phyloP scores from a whole-genome alignment of 2,888 invertebrate species.

The Pemphredon lugubris region DNA sequence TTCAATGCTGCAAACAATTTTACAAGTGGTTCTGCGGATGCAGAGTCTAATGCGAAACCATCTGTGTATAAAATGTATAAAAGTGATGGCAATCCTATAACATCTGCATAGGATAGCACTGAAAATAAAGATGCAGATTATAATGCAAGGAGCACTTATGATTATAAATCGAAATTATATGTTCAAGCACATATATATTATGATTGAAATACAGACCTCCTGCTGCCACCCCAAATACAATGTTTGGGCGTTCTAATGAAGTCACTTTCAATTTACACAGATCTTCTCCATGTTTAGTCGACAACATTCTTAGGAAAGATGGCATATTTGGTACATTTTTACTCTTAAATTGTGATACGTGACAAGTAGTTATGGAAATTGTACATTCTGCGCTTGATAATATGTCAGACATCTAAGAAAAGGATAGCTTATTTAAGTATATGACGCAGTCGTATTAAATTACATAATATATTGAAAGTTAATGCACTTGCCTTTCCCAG shows the following conservation, averaged over 20 bases:
- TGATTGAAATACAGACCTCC: constrained; percentile 70
- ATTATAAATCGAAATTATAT: constrained; percentile 13
- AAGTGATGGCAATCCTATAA: constrained; percentile 67
- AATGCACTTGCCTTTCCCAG: constrained; percentile 64
- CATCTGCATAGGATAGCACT: constrained; percentile 76
- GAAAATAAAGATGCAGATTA: constrained; percentile 53
- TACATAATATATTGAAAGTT: not conserved
- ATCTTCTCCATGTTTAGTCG: constrained; percentile 61
- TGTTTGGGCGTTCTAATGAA: constrained; percentile 74
- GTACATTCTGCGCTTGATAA: constrained; percentile 64
- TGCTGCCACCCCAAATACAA: constrained; percentile 75
- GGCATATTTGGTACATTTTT: constrained; percentile 53
- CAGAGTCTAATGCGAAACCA: constrained; percentile 73
- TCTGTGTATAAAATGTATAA: constrained; percentile 75
- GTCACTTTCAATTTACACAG: constrained; percentile 55
- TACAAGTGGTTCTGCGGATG: constrained; percentile 69
- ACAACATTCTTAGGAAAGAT: constrained; percentile 71
- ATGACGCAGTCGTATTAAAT: no score
- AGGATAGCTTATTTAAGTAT: no score
- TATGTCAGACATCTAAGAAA: constrained; percentile 70
- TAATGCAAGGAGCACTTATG: constrained; percentile 35
- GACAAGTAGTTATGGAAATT: constrained; percentile 68
- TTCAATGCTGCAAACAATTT: constrained; percentile 69
- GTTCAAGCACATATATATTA: not conserved
- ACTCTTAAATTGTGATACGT: constrained; percentile 71